Percentiles rank a stretch among this genome's conserved stretches.
phyloP scores from a whole-genome alignment of 2,888 invertebrate genomes.

The Aspidiotus destructor region DNA sequence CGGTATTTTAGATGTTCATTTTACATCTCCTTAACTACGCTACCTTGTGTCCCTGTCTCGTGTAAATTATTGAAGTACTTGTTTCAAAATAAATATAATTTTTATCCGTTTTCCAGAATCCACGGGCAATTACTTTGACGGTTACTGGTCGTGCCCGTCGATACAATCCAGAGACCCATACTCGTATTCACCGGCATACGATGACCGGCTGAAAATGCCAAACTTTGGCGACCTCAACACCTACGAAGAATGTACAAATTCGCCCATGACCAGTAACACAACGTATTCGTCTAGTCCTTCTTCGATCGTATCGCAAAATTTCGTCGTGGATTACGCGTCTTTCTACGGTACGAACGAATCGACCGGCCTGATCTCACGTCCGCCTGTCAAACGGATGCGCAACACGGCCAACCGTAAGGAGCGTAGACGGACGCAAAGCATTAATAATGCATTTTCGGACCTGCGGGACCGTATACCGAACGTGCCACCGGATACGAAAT shows the following conservation, averaged over 20 bases:
- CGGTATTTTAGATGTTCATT: too few species aligned
- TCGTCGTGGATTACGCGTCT: not conserved
- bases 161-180: constrained; percentile 1
- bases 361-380: constrained; percentile 39
- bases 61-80: too few species aligned
- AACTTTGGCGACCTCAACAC: constrained; percentile 3
- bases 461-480: constrained; percentile 90
- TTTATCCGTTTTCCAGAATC: not conserved
- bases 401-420: constrained; percentile 94
- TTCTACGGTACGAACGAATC: constrained; percentile 14
- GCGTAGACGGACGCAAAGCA: constrained; percentile 78
- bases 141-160: constrained; percentile 1
- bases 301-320: constrained; percentile 4
- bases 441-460: constrained; percentile 89
- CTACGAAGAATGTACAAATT: constrained; percentile 1
- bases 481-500: constrained; percentile 88
- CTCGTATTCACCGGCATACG: not conserved
- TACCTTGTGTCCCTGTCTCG: too few species aligned
- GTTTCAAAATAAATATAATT: too few species aligned
- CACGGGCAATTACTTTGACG: constrained; percentile 8
- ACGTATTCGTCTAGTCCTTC: constrained; percentile 13
- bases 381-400: constrained; percentile 62
- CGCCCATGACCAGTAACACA: not conserved
- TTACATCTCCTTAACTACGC: too few species aligned
- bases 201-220: not conserved